Conservation (phyloP, 2,797 vertebrate species). For the Parauchenoglanis punctatus region DNA sequence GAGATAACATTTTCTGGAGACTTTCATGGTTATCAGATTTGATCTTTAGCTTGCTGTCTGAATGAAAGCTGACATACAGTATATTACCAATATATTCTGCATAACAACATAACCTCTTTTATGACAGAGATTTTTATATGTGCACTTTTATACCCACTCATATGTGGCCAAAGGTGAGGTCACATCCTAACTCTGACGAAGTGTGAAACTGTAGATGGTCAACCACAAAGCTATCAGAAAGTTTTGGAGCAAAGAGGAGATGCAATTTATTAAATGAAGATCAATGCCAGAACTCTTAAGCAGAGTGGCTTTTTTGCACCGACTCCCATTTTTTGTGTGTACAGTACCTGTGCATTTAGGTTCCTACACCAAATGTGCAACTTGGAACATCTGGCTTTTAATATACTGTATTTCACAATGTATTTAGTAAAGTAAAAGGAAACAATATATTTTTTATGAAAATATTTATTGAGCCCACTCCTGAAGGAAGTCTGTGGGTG, state of each 20-base stretch:
- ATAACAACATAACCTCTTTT: background rate
- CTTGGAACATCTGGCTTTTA: background rate
- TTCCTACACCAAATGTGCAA: background rate
- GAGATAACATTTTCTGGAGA: background rate
- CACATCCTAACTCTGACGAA: background rate
- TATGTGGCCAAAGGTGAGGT: background rate
- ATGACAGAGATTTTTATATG: background rate
- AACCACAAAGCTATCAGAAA: background rate
- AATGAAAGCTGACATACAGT: background rate
- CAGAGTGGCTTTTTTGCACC: background rate
- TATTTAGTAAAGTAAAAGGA: conserved; percentile 21
- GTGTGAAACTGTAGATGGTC: conserved; percentile 4
- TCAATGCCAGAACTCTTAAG: background rate
- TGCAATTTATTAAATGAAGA: background rate
- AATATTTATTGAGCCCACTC: conserved; percentile 29
- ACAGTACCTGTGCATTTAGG: background rate
- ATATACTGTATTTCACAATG: conserved; percentile 5
- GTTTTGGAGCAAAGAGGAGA: background rate
- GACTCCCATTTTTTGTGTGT: background rate
- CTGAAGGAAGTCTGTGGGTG: conserved; percentile 40
- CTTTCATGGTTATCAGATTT: background rate
- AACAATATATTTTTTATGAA: conserved; percentile 28
- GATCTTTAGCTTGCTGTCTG: background rate
- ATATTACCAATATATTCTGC: background rate
- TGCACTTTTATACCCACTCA: background rate